Evolutionary conservation across 2,797 vertebrate species (phyloP), one percentile per base, ranked within the genome.

Genomic region (Danio tinwini): DNA sequence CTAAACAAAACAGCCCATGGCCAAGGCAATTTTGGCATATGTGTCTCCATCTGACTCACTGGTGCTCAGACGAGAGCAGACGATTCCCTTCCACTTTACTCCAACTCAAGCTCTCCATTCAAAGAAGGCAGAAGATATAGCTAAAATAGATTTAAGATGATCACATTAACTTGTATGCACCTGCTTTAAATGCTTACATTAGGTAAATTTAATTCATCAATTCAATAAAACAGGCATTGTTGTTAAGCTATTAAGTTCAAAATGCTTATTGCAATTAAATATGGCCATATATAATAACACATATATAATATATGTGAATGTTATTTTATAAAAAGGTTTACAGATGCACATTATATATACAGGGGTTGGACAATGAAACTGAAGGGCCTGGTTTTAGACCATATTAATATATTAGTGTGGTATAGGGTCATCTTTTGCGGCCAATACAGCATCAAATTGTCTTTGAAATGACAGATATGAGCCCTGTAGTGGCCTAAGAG

Each of bases 1-100:
- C 79, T 72, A 81, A 74, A 82, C 74, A 77, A 84, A 84, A 84
- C 80, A 80, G 79, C 80, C 80, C 80, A 58, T 59, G 63, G 80
- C 79, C 82, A 74, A 81, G 76, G 45, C 68, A 74, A 77, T 76
- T 82, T 82, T 68, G 68, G 47, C 62, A 40, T 68, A 45, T 56
- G 49, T 10, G n/a, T 62, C 58, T 76, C 71, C 76, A 61, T 79
- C 71, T 75, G 76, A 84, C 73, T 78, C 40, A 8, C 12, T 19
- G 11, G 29, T 29, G 19, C 70, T 81, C 56, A 76, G 73, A 74
- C 40, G 7, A 53, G 39, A 78, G 64, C 52, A 69, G n/a, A 40
- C 17, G 16, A 53, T 67, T 70, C 44, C 49, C 39, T 19, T 44
- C 53, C 58, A 58, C 45, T 64, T 65, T 63, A 39, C 37, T 19